These are phyloP conservation scores for Salvelinus namaycush DNA, from an alignment of 2,113 vertebrate species.

Conservation along the genomic window DNA sequence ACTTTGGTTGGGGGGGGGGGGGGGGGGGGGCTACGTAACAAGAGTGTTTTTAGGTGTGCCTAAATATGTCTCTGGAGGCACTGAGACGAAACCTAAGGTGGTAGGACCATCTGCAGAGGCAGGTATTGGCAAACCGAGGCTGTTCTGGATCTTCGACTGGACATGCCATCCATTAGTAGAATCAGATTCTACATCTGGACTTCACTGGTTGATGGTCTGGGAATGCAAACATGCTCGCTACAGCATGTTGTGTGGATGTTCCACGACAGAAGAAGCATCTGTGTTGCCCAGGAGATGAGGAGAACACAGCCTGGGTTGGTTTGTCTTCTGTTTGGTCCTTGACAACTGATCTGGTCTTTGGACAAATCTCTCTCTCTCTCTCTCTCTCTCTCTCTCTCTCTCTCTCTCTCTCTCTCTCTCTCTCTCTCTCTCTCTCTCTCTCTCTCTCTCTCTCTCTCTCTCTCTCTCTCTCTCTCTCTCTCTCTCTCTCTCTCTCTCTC, in stretches of 20 bases:
- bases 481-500: not conserved
- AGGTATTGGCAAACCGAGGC: constrained; percentile 62
- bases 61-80: constrained; percentile 28
- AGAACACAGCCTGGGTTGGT: not conserved
- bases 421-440: not conserved
- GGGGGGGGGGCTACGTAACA: constrained; percentile 17
- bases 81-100: constrained; percentile 52
- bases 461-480: not conserved
- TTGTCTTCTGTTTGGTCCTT: not conserved
- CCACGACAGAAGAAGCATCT: not conserved
- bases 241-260: not conserved
- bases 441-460: not conserved
- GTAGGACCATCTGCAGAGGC: constrained; percentile 57
- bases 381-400: not conserved
- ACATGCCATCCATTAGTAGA: constrained; percentile 45
- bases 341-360: not conserved
- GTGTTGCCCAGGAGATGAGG: not conserved
- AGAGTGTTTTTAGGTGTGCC: constrained; percentile 30
- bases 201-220: constrained; percentile 35
- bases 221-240: constrained; percentile 12
- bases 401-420: not conserved
- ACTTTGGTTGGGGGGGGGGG: no score
- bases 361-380: not conserved
- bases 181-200: constrained; percentile 66
- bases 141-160: constrained; percentile 60